Conservation (phyloP, 2,888 invertebrate species). For the Drosophila helvetica region DNA sequence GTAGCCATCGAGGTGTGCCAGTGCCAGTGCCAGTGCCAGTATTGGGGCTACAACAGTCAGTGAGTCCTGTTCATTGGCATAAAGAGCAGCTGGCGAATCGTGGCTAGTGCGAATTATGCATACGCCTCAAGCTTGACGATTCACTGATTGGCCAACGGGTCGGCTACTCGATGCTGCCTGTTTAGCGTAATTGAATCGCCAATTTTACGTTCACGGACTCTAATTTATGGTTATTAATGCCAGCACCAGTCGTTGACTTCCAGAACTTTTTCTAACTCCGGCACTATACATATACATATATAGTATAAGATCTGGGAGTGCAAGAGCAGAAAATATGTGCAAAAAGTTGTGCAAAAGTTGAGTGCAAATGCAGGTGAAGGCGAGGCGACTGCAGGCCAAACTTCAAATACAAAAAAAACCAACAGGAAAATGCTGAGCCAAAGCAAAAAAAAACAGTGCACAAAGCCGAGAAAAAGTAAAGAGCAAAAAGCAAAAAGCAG, state of each 20-base stretch:
- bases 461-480: slow-evolving; percentile 28
- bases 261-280: slow-evolving; percentile 38
- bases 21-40: slow-evolving; percentile 12
- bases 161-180: slow-evolving; percentile 56
- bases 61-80: slow-evolving; percentile 33
- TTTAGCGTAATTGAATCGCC: slow-evolving; percentile 74
- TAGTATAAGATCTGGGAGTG: neutral
- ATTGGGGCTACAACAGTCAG: slow-evolving; percentile 33
- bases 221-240: slow-evolving; percentile 72
- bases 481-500: slow-evolving; percentile 32
- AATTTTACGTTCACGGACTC: slow-evolving; percentile 49
- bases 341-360: slow-evolving; percentile 26
- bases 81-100: slow-evolving; percentile 61
- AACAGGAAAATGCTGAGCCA: slow-evolving; percentile 33
- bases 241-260: slow-evolving; percentile 29
- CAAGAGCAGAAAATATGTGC: slow-evolving; percentile 19
- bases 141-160: slow-evolving; percentile 64
- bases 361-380: slow-evolving; percentile 32
- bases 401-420: slow-evolving; percentile 25
- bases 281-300: slow-evolving; percentile 30
- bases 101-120: slow-evolving; percentile 70
- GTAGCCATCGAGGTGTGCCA: slow-evolving; percentile 17
- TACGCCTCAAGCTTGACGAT: slow-evolving; percentile 60
- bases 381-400: slow-evolving; percentile 50
- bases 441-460: slow-evolving; percentile 29